These are phyloP conservation scores for Falco cherrug DNA, from an alignment of 2,797 vertebrate genomes.

Conservation along the genomic window DNA sequence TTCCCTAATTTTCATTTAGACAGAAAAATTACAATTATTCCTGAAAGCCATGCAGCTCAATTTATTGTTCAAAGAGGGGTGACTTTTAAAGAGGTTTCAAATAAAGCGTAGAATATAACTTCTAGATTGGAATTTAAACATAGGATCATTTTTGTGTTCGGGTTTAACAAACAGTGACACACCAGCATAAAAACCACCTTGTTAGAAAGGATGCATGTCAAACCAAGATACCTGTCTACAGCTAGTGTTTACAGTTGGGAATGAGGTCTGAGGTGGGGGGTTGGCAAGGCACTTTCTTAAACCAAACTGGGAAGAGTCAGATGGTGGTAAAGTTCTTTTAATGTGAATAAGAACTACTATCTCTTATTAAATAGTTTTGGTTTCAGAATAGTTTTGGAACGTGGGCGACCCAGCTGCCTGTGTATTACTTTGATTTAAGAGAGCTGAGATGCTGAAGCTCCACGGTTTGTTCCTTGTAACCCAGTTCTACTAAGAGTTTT, in stretches of 20 bases:
- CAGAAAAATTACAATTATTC: not conserved
- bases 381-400: not conserved
- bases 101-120: not conserved
- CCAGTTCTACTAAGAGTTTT: not conserved
- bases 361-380: not conserved
- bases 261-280: not conserved
- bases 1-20: not conserved
- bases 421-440: not conserved
- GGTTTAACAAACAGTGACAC: not conserved
- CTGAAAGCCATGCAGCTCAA: not conserved
- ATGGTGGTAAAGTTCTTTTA: not conserved
- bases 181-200: not conserved
- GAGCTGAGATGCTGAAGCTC: not conserved
- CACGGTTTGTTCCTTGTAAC: not conserved
- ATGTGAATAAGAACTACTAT: not conserved
- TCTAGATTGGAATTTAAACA: not conserved
- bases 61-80: not conserved
- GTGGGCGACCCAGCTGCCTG: rapidly evolving
- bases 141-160: not conserved
- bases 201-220: not conserved
- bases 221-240: not conserved
- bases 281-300: not conserved
- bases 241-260: rapidly evolving
- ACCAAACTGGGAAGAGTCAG: not conserved
- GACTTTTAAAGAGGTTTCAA: not conserved